Base-by-base conservation (phyloP, 2,888 invertebrate genomes). In the Panopea generosa region DNA sequence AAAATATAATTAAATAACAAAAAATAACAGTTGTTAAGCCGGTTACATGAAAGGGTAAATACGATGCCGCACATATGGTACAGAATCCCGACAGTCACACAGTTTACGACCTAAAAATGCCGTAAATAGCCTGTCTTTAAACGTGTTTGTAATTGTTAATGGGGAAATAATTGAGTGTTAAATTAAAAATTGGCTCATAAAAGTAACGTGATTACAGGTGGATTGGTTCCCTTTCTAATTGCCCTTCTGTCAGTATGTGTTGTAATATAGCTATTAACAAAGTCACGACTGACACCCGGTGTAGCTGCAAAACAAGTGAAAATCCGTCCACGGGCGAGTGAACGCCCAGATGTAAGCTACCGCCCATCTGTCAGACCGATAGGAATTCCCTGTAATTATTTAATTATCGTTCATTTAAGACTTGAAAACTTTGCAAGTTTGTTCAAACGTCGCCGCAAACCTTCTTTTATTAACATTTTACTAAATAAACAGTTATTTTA, bases 361-460 rank as follows among this genome's bases (percentile, higher is more conserved):
- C 24, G 38, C 49, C 47, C 63, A 63, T 76, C 70, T 76, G 76
- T 66, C 61, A 61, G 27, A 29, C 22, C n/a, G 50, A 29, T 52
- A 49, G 4, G 38, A 65, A 43, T 62, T 78, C 65, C 61, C 63
- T 69, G 45, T 70, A 78, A 78, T 78, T 74, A 78, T 70, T 56
- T 69, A 66, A 78, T 78, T 78, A 74, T 47, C 62, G 22, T 43
- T 59, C 65, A 78, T 73, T 69, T 67, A 77, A 76, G 56, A 60
- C 50, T 43, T 11, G 55, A 65, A 55, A 66, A 59, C 38, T 50
- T 65, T 56, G 50, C 72, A 65, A 52, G 53, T 59, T 53, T 40
- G 43, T 40, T 72, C 60, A 66, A 66, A 55, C 47, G 40, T 45
- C 45, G 52, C 56, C 62, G 55, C 49, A 24, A 65, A 55, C 14